Evolutionary conservation across 2,888 invertebrate species (phyloP), one percentile per base, ranked within the genome.

Genomic region (Apamea anceps): DNA sequence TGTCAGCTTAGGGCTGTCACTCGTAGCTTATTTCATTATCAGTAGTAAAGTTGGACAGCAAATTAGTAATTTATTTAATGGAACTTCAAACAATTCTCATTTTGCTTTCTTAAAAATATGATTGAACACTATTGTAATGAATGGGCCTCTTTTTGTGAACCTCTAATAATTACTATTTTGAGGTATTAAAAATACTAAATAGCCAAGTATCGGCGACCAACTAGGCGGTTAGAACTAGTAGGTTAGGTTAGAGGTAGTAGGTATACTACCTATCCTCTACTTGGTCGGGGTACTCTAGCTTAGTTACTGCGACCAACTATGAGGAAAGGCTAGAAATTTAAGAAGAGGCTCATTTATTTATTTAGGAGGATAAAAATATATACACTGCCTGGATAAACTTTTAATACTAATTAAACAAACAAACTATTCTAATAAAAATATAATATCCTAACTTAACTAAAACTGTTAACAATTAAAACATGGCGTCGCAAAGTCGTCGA

Each of bases 1-100:
- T 90, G 83, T 84, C 86, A 92, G 92, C 93, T 93, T 94, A 95
- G 93, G 94, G 94, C 82, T 93, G 94, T 91, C 94, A 87, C 90
- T 87, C 86, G 85, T 37, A 77, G 80, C 82, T 87, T 89, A 80
- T 84, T 87, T 79, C 87, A 88, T 92, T 93, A 91, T 80, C 37
- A 25, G 74, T 68, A 66, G 75, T 71, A 48, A 65, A 51, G 75
- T 45, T 72, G 25, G 54, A 71, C 10, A 15, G 15, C n/a, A 32
- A n/a, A 5, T 71, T 37, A 37, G 48, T 8, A 13, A 70, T 68
- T 3, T 68, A 48, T 28, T 21, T 28, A 48, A 68, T 48, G 1
- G 51, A 21, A 45, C 12, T 21, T n/a, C 12, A 13, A 70, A 21
- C 4, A 28, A 70, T 32, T 32, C 0, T 5, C 5, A 25, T 25